A percentile compares a stretch with the other conserved stretches of the same genome.
These are phyloP conservation scores for Stegodyphus dumicola DNA, from an alignment of 1,140 invertebrate genomes.

Conservation along the genomic window DNA sequence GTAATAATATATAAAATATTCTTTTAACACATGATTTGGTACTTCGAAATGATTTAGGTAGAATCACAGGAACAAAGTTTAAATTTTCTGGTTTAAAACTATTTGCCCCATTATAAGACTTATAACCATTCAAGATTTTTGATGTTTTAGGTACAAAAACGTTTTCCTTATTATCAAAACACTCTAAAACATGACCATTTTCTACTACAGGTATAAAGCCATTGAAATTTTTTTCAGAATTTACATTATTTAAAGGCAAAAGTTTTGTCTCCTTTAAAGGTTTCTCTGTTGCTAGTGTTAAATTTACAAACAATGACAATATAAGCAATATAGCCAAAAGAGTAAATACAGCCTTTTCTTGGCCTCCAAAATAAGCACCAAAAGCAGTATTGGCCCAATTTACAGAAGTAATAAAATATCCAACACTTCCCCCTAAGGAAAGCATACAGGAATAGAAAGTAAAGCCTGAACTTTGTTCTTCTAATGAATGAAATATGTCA, in stretches of 20 bases:
- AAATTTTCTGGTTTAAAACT: background rate
- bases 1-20: background rate
- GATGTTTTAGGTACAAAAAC: background rate
- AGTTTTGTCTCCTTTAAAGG: background rate
- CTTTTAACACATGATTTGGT: background rate
- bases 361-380: conserved; percentile 59
- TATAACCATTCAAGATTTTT: conserved; percentile 22
- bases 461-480: conserved; percentile 68
- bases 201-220: conserved; percentile 1
- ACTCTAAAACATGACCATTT: background rate
- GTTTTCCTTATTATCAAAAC: background rate
- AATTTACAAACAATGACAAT: conserved; percentile 61
- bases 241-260: background rate
- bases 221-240: conserved; percentile 43
- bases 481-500: conserved; percentile 65
- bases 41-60: background rate
- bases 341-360: conserved; percentile 64
- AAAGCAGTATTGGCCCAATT: conserved; percentile 67
- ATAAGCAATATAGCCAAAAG: conserved; percentile 63
- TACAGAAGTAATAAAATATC: conserved; percentile 71
- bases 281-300: conserved; percentile 63
- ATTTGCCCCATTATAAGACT: background rate
- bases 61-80: background rate
- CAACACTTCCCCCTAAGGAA: conserved; percentile 70
- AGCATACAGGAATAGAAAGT: conserved; percentile 71